phyloP scores from a whole-genome alignment of 2,888 invertebrate species.

The Sympetrum striolatum region DNA sequence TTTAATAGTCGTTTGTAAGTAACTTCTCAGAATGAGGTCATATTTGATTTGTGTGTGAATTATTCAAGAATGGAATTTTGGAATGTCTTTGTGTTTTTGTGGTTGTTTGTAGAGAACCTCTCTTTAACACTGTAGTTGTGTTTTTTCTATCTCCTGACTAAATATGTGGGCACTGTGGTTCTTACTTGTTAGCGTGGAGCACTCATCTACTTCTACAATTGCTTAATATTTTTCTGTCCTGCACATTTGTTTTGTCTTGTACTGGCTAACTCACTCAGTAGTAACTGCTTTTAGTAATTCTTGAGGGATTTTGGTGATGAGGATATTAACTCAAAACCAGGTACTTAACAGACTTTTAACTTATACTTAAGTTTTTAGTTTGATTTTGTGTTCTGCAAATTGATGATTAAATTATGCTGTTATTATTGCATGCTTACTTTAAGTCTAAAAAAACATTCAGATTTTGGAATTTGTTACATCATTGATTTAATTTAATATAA shows the following conservation, averaged over 20 bases:
- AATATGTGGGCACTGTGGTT: constrained; percentile 9
- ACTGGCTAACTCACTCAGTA: constrained; percentile 27
- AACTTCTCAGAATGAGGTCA: background rate
- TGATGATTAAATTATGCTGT: background rate
- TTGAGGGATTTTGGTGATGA: background rate
- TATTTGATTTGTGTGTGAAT: background rate
- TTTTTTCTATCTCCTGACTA: background rate
- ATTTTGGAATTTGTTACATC: constrained; percentile 4
- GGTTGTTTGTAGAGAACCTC: background rate
- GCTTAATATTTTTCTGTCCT: background rate
- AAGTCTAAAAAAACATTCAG: background rate
- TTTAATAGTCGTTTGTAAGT: constrained; percentile 52
- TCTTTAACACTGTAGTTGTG: background rate
- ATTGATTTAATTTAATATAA: constrained; percentile 48
- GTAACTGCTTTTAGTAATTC: background rate
- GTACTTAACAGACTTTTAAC: background rate
- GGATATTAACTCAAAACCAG: background rate
- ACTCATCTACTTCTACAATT: background rate
- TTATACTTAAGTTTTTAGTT: background rate
- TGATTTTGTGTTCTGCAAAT: background rate
- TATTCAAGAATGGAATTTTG: background rate
- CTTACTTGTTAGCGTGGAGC: background rate
- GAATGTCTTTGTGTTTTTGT: background rate
- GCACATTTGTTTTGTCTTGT: constrained; percentile 9
- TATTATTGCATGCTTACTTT: background rate